Conservation (phyloP, 1,140 invertebrate genomes). For the Metaphire vulgaris region DNA sequence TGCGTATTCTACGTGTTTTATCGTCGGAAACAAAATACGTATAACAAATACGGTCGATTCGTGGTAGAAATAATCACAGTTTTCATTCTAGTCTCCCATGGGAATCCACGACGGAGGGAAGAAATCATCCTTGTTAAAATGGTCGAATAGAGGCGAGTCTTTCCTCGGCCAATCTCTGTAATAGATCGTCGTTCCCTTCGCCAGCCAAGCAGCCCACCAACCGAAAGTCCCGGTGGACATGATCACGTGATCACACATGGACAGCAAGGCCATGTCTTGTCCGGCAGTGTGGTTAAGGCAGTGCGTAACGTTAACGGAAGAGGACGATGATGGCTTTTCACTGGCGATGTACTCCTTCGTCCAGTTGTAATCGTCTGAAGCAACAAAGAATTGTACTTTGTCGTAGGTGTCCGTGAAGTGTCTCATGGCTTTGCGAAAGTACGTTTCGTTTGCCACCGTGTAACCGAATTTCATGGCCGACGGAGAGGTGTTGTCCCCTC, state of each 20-base stretch:
- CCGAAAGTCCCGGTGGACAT: conserved; percentile 66
- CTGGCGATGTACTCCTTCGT: background rate
- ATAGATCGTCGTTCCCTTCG: conserved; percentile 55
- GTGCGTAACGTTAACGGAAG: background rate
- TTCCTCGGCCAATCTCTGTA: conserved; percentile 33
- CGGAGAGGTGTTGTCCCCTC: conserved; percentile 18
- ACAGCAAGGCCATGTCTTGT: conserved; percentile 61
- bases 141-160: conserved; percentile 2
- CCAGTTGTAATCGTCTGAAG: conserved; percentile 9
- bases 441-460: background rate
- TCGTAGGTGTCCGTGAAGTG: background rate
- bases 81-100: conserved; percentile 4
- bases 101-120: conserved; percentile 23
- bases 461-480: conserved; percentile 10
- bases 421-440: conserved; percentile 14
- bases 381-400: conserved; percentile 14
- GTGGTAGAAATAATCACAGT: no score
- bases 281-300: background rate
- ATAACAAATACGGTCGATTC: no score
- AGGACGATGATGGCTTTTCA: background rate
- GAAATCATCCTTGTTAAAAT: conserved; percentile 3
- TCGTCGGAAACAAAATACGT: no score
- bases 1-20: no score
- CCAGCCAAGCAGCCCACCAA: conserved; percentile 62
- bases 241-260: conserved; percentile 63